Percentiles rank a stretch among this genome's conserved stretches.
Conservation (phyloP, 2,797 vertebrate species). For the Champsocephalus gunnari region DNA sequence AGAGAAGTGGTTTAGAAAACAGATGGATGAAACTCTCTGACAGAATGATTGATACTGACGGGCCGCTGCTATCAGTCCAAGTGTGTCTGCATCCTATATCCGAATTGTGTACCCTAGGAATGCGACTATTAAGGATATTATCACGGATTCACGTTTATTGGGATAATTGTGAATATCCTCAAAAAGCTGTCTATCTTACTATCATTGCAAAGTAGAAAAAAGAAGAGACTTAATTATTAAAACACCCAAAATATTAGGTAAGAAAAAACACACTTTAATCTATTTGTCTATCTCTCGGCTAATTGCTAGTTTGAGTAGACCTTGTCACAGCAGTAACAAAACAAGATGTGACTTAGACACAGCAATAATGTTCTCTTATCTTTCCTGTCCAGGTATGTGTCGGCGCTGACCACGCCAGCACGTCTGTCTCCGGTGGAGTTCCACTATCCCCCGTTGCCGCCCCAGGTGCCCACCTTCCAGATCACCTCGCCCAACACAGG, state of each 20-base stretch:
- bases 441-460: conserved; percentile 91
- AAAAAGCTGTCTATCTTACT: too few species aligned
- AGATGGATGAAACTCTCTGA: conserved; percentile 4
- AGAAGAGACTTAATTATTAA: too few species aligned
- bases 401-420: conserved; percentile 96
- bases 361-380: not conserved
- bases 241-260: too few species aligned
- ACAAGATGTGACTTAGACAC: not conserved
- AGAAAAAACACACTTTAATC: too few species aligned
- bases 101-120: too few species aligned
- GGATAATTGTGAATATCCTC: too few species aligned
- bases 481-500: conserved; percentile 95
- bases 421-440: conserved; percentile 96
- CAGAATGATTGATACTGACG: not conserved
- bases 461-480: conserved; percentile 96
- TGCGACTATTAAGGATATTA: too few species aligned
- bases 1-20: conserved; percentile 9
- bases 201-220: too few species aligned
- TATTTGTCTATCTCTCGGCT: not conserved
- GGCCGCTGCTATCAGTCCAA: not conserved
- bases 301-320: not conserved
- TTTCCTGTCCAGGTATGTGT: conserved; percentile 91
- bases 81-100: not conserved
- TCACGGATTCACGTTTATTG: too few species aligned
- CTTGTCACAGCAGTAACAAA: not conserved